Percentiles rank a stretch among this genome's conserved stretches.
These are phyloP conservation scores for Rhagoletis zephyria DNA, from an alignment of 1,140 invertebrate species.

Conservation along the genomic window DNA sequence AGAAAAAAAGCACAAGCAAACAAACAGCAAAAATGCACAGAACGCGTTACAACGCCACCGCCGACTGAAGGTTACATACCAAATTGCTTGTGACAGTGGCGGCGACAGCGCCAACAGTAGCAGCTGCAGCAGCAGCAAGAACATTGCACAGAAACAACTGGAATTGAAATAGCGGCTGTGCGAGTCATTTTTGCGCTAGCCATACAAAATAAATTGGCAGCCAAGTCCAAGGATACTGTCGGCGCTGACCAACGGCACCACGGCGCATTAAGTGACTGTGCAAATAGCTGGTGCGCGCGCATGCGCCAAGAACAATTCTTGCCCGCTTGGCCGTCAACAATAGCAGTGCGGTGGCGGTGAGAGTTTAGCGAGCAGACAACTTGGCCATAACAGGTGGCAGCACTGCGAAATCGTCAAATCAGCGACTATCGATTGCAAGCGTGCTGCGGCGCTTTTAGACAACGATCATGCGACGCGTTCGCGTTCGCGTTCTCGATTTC, in stretches of 20 bases:
- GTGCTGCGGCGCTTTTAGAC: neutral
- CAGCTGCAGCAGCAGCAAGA: too few relatives aligned
- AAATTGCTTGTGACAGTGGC: constrained; percentile 30
- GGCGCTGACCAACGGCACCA: neutral
- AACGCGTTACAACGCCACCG: neutral
- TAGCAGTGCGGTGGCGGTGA: neutral
- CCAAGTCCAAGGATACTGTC: constrained; percentile 51
- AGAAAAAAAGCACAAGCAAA: neutral
- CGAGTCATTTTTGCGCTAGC: neutral
- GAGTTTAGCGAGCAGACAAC: neutral
- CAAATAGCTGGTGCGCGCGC: neutral
- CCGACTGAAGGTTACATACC: constrained; percentile 37
- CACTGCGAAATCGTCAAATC: neutral
- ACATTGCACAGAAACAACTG: neutral
- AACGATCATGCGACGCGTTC: neutral
- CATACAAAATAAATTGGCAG: constrained; percentile 32
- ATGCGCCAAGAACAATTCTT: constrained; percentile 21
- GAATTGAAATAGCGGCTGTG: constrained; percentile 43
- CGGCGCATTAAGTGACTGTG: neutral
- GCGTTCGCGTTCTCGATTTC: neutral
- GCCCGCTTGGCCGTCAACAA: neutral
- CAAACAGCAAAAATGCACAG: neutral
- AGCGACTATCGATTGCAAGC: neutral
- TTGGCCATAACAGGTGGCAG: constrained; percentile 15
- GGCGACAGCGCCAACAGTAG: neutral